Conservation (phyloP, 2,797 vertebrate species). For the Nannoperca obscura region DNA sequence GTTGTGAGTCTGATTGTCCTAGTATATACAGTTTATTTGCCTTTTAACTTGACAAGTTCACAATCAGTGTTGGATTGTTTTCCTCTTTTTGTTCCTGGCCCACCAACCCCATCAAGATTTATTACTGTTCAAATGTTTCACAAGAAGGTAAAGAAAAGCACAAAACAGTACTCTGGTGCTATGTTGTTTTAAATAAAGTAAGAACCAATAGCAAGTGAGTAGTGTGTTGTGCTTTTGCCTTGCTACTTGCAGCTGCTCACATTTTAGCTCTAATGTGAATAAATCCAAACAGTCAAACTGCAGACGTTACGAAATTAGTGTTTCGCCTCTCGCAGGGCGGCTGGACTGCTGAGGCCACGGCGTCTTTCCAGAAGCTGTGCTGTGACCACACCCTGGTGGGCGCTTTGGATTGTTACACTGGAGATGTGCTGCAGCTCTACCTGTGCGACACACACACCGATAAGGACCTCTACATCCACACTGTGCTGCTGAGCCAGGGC, state of each 20-base stretch:
- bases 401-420: conserved; percentile 86
- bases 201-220: too few species aligned
- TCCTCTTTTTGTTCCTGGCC: background rate
- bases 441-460: conserved; percentile 92
- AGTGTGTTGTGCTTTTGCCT: background rate
- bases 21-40: background rate
- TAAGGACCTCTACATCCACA: conserved; percentile 91
- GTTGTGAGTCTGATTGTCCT: background rate
- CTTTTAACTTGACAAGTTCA: background rate
- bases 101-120: background rate
- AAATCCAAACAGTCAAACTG: background rate
- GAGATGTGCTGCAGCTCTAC: conserved; percentile 90
- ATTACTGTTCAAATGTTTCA: background rate
- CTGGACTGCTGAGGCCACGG: conserved; percentile 87
- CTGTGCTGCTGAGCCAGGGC: conserved; percentile 83
- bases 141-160: background rate
- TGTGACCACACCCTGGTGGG: conserved; percentile 88
- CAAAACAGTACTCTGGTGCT: background rate
- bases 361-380: conserved; percentile 88
- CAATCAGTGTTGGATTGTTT: background rate
- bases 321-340: conserved; percentile 73
- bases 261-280: background rate
- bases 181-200: background rate
- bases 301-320: background rate
- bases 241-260: background rate